Evolutionary conservation across 2,888 invertebrate species (phyloP).

Genomic region (Amphipoea lucens): DNA sequence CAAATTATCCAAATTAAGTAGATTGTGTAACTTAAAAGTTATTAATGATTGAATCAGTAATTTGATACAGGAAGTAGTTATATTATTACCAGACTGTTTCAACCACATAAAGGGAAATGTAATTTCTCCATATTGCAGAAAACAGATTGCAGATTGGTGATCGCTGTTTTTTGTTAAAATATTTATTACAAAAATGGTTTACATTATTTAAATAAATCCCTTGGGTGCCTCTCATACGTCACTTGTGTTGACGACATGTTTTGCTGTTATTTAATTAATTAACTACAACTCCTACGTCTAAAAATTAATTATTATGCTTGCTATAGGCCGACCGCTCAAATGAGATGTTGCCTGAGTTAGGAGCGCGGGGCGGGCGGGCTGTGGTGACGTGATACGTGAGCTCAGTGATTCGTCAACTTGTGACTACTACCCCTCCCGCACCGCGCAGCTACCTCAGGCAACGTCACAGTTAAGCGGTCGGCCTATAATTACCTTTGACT

Average conservation of each 20-base stretch:
- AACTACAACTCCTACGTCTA: neutral
- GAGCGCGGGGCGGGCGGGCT: too few relatives aligned
- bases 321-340: too few relatives aligned
- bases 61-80: neutral
- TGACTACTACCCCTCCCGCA: too few relatives aligned
- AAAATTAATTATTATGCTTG: neutral
- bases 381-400: too few relatives aligned
- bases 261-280: constrained; percentile 8
- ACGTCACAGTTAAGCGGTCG: too few relatives aligned
- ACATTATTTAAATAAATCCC: neutral
- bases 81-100: too few relatives aligned
- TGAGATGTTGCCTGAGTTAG: too few relatives aligned
- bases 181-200: neutral
- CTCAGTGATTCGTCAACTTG: too few relatives aligned
- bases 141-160: neutral
- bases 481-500: neutral
- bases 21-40: neutral
- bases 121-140: neutral
- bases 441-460: too few relatives aligned
- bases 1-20: neutral
- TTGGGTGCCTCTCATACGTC: constrained; percentile 3
- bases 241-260: neutral
- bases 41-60: neutral
- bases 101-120: neutral
- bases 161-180: neutral